phyloP scores from a whole-genome alignment of 2,113 vertebrate genomes.

The Oryzias melastigma region DNA sequence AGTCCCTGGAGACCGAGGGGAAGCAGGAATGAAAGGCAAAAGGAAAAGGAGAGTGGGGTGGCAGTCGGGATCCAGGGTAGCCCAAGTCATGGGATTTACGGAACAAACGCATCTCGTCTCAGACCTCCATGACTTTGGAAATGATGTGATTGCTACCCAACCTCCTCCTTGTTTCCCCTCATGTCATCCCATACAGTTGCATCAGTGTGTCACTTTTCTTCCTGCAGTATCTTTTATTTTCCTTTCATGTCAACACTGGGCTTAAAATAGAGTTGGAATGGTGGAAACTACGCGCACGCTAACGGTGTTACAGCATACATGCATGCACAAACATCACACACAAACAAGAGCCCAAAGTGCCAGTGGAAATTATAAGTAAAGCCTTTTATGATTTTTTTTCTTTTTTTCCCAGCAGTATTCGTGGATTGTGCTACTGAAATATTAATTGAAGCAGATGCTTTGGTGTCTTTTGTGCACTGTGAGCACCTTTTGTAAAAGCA shows the following conservation, averaged over 20 bases:
- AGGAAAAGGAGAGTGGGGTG: constrained; percentile 4
- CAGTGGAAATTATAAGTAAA: constrained; percentile 19
- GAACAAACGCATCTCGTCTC: background rate
- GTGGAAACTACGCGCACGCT: constrained; percentile 38
- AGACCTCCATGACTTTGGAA: background rate
- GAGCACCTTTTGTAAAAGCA: constrained; percentile 38
- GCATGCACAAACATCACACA: background rate
- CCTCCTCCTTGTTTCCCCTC: background rate
- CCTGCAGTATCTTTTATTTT: background rate
- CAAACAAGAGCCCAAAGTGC: background rate
- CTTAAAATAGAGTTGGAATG: constrained; percentile 34
- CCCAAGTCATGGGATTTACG: background rate
- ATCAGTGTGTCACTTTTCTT: background rate
- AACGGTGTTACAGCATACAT: constrained; percentile 9
- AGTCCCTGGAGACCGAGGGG: constrained; percentile 46
- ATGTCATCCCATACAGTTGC: constrained; percentile 1
- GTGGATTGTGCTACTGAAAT: constrained; percentile 45
- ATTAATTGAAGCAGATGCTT: constrained; percentile 10
- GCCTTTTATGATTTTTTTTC: constrained; percentile 11
- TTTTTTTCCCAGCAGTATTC: constrained; percentile 29
- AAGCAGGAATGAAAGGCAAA: constrained; percentile 18
- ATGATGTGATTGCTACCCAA: background rate
- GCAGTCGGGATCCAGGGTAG: constrained; percentile 12
- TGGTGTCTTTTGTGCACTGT: constrained; percentile 13
- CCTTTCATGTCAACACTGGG: constrained; percentile 34